Base-by-base conservation (phyloP, 2,888 invertebrate genomes). In the Arge pagana region DNA sequence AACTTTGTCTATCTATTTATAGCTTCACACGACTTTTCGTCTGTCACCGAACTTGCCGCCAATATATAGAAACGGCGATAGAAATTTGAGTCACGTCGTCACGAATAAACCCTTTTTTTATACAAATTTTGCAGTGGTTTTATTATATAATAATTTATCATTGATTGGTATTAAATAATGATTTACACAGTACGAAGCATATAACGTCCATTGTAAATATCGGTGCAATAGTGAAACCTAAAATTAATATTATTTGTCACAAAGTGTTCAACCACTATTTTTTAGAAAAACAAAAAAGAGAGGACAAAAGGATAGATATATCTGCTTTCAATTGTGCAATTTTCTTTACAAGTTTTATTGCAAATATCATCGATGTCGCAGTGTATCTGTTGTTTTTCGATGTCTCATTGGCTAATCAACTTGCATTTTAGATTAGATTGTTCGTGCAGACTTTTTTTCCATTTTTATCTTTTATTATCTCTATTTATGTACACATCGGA, bases 191-290 rank as follows among this genome's bases (percentile, higher is more conserved):
- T 58, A 63, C 53, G 61, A 62, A 59, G 49, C 55, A 60, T 64
- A 65, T 40, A 51, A 68, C 71, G 71, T 72, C 70, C 71, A 72
- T 71, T 70, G 71, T 71, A 73, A 71, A 72, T 74, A 73, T 70
- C 62, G 66, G 68, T 71, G 72, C 71, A 71, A 70, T 72, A 71
- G 64, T 59, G 60, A 69, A 56, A 68, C 64, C 66, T 66, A 66
- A 67, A 71, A 67, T 67, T 63, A 66, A 66, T 66, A 56, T 68
- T 65, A 67, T 68, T 71, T 65, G 60, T 63, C 60, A 63, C 62
- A 59, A 62, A 61, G 59, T 53, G 55, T 63, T 59, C 48, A 49
- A 62, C 54, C 54, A 53, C 51, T 62, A 60, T 60, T 62, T 60
- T 54, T 58, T 60, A 56, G 49, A 53, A 55, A 56, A 40, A 50